Conservation (phyloP, 2,797 vertebrate genomes). For the Mallotus villosus region DNA sequence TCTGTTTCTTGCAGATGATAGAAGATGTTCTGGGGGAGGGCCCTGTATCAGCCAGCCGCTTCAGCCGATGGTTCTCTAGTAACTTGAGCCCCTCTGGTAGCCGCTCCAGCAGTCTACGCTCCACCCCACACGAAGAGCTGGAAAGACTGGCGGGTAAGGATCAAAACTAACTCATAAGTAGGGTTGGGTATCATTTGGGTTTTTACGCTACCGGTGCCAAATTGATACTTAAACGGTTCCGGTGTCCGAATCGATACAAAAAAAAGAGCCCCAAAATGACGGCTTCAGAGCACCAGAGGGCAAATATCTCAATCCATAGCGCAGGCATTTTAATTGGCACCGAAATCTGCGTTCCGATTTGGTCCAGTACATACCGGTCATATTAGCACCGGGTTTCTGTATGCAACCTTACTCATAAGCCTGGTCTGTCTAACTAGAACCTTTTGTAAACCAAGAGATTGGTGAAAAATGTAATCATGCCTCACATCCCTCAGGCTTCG, state of each 20-base stretch:
- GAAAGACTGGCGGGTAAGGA: constrained; percentile 90
- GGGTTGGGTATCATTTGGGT: background rate
- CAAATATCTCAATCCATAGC: too few species aligned
- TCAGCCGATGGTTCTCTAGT: constrained; percentile 94
- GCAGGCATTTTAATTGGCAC: too few species aligned
- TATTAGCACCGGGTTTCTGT: background rate
- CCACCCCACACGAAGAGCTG: constrained; percentile 95
- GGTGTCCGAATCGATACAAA: too few species aligned
- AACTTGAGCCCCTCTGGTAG: constrained; percentile 92
- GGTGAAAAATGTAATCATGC: background rate
- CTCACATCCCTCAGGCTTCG: constrained; percentile 74
- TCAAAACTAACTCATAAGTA: background rate
- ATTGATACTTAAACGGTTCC: too few species aligned
- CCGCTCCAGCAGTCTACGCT: constrained; percentile 92
- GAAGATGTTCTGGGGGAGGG: constrained; percentile 96
- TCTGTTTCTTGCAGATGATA: constrained; percentile 85
- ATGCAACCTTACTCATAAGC: too few species aligned
- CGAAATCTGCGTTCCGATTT: too few species aligned
- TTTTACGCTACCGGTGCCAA: background rate
- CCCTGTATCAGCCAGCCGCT: constrained; percentile 88
- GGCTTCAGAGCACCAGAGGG: too few species aligned
- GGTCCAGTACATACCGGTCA: too few species aligned
- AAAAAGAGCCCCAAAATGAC: too few species aligned
- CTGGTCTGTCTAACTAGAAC: background rate
- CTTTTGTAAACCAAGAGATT: background rate